Evolutionary conservation across 1,140 invertebrate genomes (phyloP).

Genomic region (Leptestheria dahalacensis): DNA sequence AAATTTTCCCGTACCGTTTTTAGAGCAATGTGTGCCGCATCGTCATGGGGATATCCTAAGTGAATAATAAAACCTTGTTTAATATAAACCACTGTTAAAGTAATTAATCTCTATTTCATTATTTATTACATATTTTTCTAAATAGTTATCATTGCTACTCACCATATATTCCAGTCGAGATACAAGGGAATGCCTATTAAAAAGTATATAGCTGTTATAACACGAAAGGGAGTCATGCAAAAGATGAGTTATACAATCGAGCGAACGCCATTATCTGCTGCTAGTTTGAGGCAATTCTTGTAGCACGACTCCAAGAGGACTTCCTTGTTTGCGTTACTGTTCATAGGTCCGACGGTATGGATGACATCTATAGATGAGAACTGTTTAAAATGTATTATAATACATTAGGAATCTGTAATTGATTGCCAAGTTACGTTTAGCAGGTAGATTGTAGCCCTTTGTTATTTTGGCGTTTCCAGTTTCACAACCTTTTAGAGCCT

Average conservation of each 20-base stretch:
- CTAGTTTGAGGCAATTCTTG: conserved; percentile 41
- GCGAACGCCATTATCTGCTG: conserved; percentile 41
- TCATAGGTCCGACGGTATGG: conserved; percentile 64
- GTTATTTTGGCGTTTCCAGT: conserved; percentile 70
- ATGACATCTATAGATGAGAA: conserved; percentile 70
- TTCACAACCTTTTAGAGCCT: conserved; percentile 47
- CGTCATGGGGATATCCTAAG: conserved; percentile 39
- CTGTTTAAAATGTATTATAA: conserved; percentile 3
- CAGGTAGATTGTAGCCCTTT: conserved; percentile 56
- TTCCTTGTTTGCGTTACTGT: conserved; percentile 36
- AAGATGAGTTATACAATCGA: conserved; percentile 33
- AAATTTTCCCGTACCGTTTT: conserved; percentile 29
- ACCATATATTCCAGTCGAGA: conserved; percentile 63
- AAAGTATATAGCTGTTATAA: conserved; percentile 16
- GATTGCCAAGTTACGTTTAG: conserved; percentile 35
- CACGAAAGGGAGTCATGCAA: not conserved
- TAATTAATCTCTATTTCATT: too few species aligned
- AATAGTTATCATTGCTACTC: conserved; percentile 16
- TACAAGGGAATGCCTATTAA: conserved; percentile 57
- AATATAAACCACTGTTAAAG: too few species aligned
- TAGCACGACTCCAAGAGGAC: conserved; percentile 38
- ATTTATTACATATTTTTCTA: conserved; percentile 38
- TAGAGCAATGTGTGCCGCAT: conserved; percentile 31
- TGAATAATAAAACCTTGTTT: conserved; percentile 15
- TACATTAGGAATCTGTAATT: not conserved